These are phyloP conservation scores for Pasiphila rectangulata DNA, from an alignment of 2,888 invertebrate genomes.

Conservation along the genomic window DNA sequence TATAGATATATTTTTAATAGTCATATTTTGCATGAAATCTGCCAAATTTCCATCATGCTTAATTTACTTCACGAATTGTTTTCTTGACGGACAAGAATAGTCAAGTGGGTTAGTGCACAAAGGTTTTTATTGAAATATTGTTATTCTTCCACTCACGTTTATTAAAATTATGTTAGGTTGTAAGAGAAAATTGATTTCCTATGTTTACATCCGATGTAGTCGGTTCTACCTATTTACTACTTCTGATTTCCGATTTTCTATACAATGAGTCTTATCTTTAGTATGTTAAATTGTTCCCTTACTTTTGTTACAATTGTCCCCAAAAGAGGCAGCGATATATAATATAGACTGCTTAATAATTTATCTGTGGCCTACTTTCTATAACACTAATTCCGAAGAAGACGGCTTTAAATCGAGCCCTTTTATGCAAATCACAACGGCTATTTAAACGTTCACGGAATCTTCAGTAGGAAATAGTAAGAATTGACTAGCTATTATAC, in stretches of 20 bases:
- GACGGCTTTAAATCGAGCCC: background rate
- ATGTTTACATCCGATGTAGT: no score
- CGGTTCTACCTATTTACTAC: no score
- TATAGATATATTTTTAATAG: conserved; percentile 36
- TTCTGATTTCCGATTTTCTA: no score
- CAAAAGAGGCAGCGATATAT: no score
- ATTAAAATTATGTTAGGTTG: conserved; percentile 50
- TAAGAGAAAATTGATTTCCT: conserved; percentile 51
- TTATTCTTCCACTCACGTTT: conserved; percentile 61
- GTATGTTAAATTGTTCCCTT: no score
- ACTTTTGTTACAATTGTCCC: no score
- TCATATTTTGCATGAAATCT: conserved; percentile 33
- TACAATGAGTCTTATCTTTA: no score
- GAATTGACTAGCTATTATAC: conserved; percentile 2
- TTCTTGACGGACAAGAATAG: background rate
- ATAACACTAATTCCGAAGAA: background rate
- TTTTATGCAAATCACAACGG: conserved; percentile 6
- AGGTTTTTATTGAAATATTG: conserved; percentile 32
- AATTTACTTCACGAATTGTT: background rate
- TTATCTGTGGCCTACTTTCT: background rate
- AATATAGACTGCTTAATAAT: background rate
- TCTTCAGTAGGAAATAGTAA: conserved; percentile 2
- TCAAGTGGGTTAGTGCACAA: conserved; percentile 50
- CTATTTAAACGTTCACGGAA: conserved; percentile 1
- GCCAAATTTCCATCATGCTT: conserved; percentile 29